These are phyloP conservation scores for Clupea harengus DNA, from an alignment of 2,113 vertebrate genomes.

Conservation along the genomic window DNA sequence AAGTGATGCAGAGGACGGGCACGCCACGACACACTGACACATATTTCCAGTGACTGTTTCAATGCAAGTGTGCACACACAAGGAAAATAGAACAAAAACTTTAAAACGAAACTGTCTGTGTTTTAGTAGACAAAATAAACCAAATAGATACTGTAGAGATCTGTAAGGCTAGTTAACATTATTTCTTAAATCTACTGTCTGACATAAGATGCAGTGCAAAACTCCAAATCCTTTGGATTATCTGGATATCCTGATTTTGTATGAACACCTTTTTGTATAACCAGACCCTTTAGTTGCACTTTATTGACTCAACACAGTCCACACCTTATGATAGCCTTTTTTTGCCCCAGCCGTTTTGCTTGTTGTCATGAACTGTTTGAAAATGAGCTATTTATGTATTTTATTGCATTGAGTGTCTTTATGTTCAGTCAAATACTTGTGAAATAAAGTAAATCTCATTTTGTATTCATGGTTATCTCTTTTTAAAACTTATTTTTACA, in stretches of 20 bases:
- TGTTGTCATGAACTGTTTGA: constrained; percentile 57
- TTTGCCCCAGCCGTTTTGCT: constrained; percentile 1
- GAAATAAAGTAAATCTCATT: constrained; percentile 41
- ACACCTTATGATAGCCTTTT: constrained; percentile 39
- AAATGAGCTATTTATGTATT: constrained; percentile 63
- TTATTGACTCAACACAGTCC: constrained; percentile 57
- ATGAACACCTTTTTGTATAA: not conserved
- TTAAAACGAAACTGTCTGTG: constrained; percentile 42
- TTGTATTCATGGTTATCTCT: constrained; percentile 5
- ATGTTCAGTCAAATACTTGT: constrained; percentile 50
- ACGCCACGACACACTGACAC: constrained; percentile 53
- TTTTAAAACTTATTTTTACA: constrained; percentile 14
- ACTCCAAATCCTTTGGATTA: not conserved
- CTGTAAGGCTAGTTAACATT: not conserved
- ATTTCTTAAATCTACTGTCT: not conserved
- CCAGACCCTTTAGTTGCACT: constrained; percentile 65
- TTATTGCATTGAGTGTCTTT: constrained; percentile 49
- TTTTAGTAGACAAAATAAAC: constrained; percentile 44
- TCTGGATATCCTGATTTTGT: not conserved
- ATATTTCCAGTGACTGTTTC: not conserved
- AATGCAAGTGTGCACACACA: not conserved
- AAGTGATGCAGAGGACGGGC: constrained; percentile 71
- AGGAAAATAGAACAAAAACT: not conserved
- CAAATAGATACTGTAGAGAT: constrained; percentile 40
- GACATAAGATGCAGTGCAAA: not conserved